These are phyloP conservation scores for Diaphora mendica DNA, from an alignment of 2,888 invertebrate species.

Conservation along the genomic window DNA sequence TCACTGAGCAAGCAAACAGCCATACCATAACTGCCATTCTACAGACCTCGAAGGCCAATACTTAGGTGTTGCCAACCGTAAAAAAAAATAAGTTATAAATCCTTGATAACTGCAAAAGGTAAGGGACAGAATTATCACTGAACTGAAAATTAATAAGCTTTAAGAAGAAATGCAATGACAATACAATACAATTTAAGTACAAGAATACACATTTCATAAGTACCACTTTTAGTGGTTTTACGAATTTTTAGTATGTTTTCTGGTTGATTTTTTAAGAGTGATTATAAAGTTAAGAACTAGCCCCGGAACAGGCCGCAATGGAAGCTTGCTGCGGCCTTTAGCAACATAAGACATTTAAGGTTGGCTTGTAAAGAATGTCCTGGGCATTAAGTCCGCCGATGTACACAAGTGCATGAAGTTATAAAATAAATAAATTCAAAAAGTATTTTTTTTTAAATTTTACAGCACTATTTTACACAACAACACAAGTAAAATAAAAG, in stretches of 20 bases:
- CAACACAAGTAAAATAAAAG: neutral
- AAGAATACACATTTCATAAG: neutral
- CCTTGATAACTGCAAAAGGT: neutral
- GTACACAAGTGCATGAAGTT: neutral
- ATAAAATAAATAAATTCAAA: neutral
- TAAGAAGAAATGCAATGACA: too few relatives aligned
- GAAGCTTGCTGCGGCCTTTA: neutral
- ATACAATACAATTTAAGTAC: neutral
- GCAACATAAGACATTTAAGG: too few relatives aligned
- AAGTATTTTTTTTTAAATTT: too few relatives aligned
- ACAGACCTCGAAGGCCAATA: neutral
- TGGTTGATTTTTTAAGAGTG: neutral
- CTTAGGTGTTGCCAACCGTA: neutral
- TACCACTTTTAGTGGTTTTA: neutral
- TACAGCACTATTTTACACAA: too few relatives aligned
- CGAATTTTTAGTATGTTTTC: neutral
- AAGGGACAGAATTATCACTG: neutral
- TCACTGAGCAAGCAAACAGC: neutral
- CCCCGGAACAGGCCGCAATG: neutral
- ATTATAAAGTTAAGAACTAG: neutral
- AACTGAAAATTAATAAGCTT: neutral
- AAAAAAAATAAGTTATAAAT: neutral
- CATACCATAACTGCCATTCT: neutral
- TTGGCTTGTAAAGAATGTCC: neutral
- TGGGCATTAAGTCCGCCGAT: too few relatives aligned